A percentile compares a stretch with the other conserved stretches of the same genome.
phyloP scores from a whole-genome alignment of 64 coral and sea anemone genomes.

The Trachythela sp. region DNA sequence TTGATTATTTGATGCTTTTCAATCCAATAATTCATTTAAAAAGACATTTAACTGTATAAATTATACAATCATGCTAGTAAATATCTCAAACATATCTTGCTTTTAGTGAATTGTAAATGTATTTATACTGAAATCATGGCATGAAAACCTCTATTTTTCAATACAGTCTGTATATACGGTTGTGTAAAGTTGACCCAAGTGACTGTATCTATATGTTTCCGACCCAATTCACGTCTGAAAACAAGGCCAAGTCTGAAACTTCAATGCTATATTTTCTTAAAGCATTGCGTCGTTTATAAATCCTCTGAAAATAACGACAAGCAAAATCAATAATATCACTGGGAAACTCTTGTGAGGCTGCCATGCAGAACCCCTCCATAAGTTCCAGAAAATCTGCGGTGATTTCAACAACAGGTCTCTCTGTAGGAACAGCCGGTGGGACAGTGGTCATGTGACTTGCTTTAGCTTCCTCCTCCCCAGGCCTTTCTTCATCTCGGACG shows the following conservation, averaged over 20 bases:
- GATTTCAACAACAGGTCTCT: neutral
- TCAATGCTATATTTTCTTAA: conserved; percentile 22
- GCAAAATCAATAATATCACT: conserved; percentile 1
- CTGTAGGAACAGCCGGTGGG: neutral
- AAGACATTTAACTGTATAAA: too few species aligned
- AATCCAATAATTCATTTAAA: too few species aligned
- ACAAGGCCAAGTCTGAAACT: neutral
- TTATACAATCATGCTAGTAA: too few species aligned
- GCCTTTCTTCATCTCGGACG: neutral
- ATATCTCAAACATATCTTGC: neutral
- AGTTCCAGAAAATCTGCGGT: neutral
- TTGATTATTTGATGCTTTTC: too few species aligned
- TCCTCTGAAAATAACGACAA: neutral
- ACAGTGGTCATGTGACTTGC: neutral
- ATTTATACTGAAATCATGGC: neutral
- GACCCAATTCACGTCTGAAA: neutral
- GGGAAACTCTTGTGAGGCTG: neutral
- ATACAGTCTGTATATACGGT: neutral
- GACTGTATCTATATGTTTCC: neutral
- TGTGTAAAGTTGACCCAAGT: neutral
- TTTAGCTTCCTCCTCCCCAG: neutral
- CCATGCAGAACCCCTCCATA: conserved; percentile 15
- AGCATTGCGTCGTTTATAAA: neutral
- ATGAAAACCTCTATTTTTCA: neutral
- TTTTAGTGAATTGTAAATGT: too few species aligned